Conservation (phyloP, 2,113 vertebrate species). For the Toxostoma redivivum region DNA sequence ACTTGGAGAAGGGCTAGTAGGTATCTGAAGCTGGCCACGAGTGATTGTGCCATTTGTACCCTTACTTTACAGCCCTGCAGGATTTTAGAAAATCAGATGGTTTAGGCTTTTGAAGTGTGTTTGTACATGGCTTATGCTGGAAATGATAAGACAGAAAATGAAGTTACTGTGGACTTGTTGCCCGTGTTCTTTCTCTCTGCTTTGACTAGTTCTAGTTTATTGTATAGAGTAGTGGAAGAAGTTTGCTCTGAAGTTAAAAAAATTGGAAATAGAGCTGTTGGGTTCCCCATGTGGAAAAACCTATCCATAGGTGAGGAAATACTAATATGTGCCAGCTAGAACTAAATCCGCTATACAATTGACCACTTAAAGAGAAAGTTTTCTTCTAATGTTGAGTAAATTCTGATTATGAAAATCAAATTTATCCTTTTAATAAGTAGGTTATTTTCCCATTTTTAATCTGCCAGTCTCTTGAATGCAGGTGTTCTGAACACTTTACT, state of each 20-base stretch:
- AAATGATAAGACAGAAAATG: not conserved
- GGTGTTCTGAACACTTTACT: not conserved
- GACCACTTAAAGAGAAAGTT: not conserved
- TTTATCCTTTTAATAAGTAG: not conserved
- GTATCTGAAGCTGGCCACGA: not conserved
- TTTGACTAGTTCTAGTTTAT: not conserved
- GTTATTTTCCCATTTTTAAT: not conserved
- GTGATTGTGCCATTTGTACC: not conserved
- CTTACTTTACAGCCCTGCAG: not conserved
- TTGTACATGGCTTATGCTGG: not conserved
- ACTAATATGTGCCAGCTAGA: not conserved
- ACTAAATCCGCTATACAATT: not conserved
- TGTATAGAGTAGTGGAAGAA: not conserved
- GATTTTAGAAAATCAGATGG: not conserved
- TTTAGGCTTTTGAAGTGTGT: not conserved
- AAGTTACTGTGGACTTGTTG: not conserved
- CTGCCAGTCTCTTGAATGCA: not conserved
- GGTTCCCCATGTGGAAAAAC: not conserved
- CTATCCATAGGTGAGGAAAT: not conserved
- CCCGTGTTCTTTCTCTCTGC: not conserved
- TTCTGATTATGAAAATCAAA: not conserved
- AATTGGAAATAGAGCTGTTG: not conserved
- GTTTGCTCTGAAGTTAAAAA: not conserved
- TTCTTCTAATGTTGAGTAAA: not conserved
- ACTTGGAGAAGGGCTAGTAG: not conserved